phyloP scores from a whole-genome alignment of 2,113 vertebrate genomes.

The Vombatus ursinus region DNA sequence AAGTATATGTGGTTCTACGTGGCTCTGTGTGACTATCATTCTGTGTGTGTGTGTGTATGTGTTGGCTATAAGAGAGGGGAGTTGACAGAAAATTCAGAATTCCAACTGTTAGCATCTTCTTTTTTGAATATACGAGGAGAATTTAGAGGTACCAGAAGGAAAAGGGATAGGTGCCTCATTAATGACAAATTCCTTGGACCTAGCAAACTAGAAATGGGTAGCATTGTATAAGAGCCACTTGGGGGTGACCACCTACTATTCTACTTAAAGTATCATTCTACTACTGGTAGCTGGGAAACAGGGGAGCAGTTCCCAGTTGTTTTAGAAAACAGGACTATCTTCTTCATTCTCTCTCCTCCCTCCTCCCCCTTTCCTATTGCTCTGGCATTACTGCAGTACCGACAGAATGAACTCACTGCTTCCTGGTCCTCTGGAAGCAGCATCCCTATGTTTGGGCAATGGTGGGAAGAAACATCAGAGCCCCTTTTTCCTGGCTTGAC shows the following conservation, averaged over 20 bases:
- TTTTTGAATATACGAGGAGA: constrained; percentile 3
- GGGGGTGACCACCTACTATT: constrained; percentile 2
- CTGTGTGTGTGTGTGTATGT: not conserved
- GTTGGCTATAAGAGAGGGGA: not conserved
- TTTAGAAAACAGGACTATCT: not conserved
- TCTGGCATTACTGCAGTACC: constrained; percentile 25
- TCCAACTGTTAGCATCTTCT: constrained; percentile 38
- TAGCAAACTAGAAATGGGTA: not conserved
- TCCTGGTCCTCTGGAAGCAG: constrained; percentile 20
- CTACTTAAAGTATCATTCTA: not conserved
- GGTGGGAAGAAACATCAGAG: not conserved
- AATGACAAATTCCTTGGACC: not conserved
- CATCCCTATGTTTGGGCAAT: not conserved
- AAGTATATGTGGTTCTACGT: not conserved
- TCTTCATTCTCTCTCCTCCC: not conserved
- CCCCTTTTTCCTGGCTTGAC: not conserved
- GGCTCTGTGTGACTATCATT: not conserved
- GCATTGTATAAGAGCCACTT: not conserved
- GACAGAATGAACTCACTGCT: constrained; percentile 25
- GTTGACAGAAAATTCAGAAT: not conserved
- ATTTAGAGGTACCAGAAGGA: constrained; percentile 21
- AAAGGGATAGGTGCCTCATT: not conserved
- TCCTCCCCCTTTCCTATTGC: constrained; percentile 38
- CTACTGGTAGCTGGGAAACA: not conserved
- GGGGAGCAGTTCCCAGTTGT: constrained; percentile 26